Percentiles rank a stretch among this genome's conserved stretches.
Evolutionary conservation across 1,140 invertebrate species (phyloP).

Genomic region (Ceratosolen solmsi): DNA sequence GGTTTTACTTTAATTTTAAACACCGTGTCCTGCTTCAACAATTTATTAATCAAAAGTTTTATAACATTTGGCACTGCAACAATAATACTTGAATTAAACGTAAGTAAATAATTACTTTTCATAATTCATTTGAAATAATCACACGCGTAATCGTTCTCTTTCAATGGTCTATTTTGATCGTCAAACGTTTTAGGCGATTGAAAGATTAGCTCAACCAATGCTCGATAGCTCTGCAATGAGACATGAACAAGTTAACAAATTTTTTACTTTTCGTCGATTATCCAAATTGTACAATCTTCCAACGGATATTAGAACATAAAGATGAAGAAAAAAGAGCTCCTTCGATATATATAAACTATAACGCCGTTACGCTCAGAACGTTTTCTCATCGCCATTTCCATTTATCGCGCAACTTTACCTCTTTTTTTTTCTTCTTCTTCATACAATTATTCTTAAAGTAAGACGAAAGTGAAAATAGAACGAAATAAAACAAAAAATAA

Average conservation of each 20-base stretch:
- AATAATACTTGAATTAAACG: conserved; percentile 51
- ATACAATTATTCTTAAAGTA: conserved; percentile 48
- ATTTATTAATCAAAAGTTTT: conserved; percentile 32
- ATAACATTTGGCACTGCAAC: conserved; percentile 54
- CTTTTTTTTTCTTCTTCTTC: too few relatives aligned
- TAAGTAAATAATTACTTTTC: conserved; percentile 52
- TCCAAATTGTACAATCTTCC: conserved; percentile 40
- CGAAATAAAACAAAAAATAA: conserved; percentile 32
- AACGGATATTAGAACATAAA: conserved; percentile 45
- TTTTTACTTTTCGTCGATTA: conserved; percentile 41
- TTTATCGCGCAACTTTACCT: conserved; percentile 16
- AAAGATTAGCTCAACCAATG: conserved; percentile 58
- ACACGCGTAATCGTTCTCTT: conserved; percentile 19
- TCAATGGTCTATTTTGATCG: not conserved
- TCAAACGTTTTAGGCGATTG: conserved; percentile 14
- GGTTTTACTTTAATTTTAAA: conserved; percentile 46
- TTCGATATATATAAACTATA: conserved; percentile 33
- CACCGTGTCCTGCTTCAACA: conserved; percentile 28
- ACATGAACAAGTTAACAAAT: conserved; percentile 62
- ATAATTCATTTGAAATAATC: conserved; percentile 52
- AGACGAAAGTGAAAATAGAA: conserved; percentile 41
- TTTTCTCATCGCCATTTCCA: not conserved
- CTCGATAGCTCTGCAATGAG: conserved; percentile 58
- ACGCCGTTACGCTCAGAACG: conserved; percentile 18
- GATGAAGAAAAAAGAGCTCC: conserved; percentile 22